Conservation (phyloP, 2,888 invertebrate species). For the Terebella lapidaria region DNA sequence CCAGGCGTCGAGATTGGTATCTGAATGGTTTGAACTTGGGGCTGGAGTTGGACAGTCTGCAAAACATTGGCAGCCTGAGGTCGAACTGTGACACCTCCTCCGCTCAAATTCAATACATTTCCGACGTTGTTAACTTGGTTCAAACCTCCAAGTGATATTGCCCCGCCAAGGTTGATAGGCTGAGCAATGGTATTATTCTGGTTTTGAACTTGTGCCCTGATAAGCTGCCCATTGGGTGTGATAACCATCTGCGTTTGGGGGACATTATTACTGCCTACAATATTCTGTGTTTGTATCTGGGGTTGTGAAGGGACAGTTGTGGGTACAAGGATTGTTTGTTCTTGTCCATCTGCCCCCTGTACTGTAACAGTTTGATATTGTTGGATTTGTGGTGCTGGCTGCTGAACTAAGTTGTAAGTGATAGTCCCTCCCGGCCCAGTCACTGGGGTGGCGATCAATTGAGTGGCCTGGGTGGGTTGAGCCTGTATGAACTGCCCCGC, state of each 20-base stretch:
- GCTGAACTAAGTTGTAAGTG: constrained; percentile 56
- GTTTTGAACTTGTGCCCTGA: background rate
- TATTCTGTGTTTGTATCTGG: constrained; percentile 27
- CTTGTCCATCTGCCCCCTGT: constrained; percentile 69
- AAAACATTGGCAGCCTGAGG: constrained; percentile 2
- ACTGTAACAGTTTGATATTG: constrained; percentile 82
- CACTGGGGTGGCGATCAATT: constrained; percentile 43
- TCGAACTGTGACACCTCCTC: background rate
- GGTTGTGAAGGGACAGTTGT: constrained; percentile 55
- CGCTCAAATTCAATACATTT: background rate
- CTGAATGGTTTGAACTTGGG: constrained; percentile 59
- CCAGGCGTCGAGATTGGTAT: constrained; percentile 79
- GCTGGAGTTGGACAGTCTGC: constrained; percentile 13
- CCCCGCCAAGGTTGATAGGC: background rate
- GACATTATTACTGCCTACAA: background rate
- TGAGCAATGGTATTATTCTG: background rate
- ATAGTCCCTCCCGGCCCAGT: constrained; percentile 43
- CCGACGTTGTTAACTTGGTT: background rate
- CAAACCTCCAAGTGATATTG: background rate
- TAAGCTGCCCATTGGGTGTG: background rate
- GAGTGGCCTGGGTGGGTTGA: constrained; percentile 24
- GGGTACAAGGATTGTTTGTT: constrained; percentile 79
- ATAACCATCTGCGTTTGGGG: background rate
- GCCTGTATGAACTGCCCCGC: background rate
- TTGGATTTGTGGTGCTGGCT: constrained; percentile 55